Conservation (phyloP, 2,797 vertebrate genomes). For the Setipinna tenuifilis region DNA sequence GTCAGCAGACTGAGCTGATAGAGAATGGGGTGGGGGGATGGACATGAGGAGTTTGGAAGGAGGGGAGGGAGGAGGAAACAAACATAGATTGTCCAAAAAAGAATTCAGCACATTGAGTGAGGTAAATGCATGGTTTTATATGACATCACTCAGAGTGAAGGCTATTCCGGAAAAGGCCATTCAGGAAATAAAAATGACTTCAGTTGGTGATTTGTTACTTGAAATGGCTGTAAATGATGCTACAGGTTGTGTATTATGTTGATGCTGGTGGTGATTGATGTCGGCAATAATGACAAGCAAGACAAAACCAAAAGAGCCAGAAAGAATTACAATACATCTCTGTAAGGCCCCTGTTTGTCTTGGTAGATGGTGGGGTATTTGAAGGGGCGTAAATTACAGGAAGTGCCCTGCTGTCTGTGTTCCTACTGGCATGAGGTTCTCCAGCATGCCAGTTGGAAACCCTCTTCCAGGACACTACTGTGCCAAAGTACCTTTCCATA, state of each 20-base stretch:
- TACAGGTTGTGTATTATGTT: conserved; percentile 42
- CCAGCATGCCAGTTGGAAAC: not conserved
- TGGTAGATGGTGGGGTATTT: not conserved
- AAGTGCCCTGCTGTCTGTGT: not conserved
- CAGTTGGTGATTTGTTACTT: conserved; percentile 24
- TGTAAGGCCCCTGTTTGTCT: not conserved
- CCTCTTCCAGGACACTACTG: not conserved
- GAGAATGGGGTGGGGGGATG: conserved; percentile 37
- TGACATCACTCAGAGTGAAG: not conserved
- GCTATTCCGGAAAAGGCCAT: conserved; percentile 2
- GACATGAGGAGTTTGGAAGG: conserved; percentile 37
- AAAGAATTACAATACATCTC: not conserved
- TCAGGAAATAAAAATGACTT: conserved; percentile 35
- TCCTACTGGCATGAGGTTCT: not conserved
- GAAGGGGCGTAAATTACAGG: not conserved
- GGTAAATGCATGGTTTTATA: conserved; percentile 14
- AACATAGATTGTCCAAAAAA: conserved; percentile 39
- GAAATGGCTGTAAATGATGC: conserved; percentile 41
- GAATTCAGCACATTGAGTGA: conserved; percentile 6
- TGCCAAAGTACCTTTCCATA: not conserved
- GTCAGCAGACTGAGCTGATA: conserved; percentile 60
- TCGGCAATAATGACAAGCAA: conserved; percentile 40
- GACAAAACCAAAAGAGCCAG: conserved; percentile 41
- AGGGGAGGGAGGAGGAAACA: conserved; percentile 44
- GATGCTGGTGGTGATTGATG: conserved; percentile 41